Percentiles rank a stretch among this genome's conserved stretches.
Evolutionary conservation across 2,797 vertebrate species (phyloP).

Genomic region (Catamblyrhynchus diadema): DNA sequence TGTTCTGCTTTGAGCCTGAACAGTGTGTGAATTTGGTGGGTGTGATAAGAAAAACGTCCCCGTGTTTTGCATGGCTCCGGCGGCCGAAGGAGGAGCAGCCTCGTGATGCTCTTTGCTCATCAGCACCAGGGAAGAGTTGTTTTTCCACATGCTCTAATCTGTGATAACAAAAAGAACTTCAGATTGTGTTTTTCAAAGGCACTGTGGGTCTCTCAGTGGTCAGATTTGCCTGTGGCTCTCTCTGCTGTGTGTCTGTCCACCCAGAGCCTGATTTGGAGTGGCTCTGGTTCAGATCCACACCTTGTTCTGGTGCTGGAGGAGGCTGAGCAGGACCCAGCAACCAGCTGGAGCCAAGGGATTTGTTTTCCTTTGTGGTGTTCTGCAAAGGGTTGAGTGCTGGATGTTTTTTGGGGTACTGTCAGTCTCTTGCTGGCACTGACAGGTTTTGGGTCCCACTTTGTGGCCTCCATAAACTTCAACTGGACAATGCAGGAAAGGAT

Average conservation of each 20-base stretch:
- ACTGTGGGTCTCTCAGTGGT: neutral
- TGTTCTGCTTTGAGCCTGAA: neutral
- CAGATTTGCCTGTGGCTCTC: neutral
- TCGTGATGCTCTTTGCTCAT: neutral
- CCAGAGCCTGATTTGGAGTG: neutral
- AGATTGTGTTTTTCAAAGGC: neutral
- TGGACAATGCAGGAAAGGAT: fast-evolving
- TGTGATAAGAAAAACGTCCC: constrained; percentile 7
- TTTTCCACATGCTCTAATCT: constrained; percentile 19
- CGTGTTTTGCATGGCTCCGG: neutral
- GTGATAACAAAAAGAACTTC: constrained; percentile 12
- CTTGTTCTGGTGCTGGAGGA: neutral
- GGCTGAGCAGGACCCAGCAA: neutral
- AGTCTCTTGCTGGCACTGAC: neutral
- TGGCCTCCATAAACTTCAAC: neutral
- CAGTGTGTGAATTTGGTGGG: neutral
- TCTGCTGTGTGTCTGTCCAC: neutral
- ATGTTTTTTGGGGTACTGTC: fast-evolving
- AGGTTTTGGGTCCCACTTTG: neutral
- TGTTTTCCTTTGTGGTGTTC: neutral
- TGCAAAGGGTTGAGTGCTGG: fast-evolving
- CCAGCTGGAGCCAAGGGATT: neutral
- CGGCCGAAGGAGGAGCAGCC: neutral
- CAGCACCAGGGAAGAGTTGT: neutral
- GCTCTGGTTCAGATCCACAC: fast-evolving